Conservation (phyloP, 2,888 invertebrate species). For the Torymus auratus region DNA sequence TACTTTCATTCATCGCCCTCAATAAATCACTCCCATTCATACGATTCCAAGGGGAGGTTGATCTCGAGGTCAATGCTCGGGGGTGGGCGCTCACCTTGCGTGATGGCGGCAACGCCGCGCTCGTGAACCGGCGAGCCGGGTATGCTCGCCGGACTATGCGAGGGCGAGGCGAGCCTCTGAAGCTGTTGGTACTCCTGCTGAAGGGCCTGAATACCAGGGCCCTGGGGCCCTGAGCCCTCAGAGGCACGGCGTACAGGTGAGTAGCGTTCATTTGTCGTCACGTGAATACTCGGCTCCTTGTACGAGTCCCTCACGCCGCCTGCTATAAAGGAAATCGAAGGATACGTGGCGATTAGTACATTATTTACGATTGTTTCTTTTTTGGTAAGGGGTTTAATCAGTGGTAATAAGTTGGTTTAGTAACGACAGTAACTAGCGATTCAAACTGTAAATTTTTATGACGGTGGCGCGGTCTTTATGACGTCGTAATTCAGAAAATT, state of each 20-base stretch:
- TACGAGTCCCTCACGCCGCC: constrained; percentile 79
- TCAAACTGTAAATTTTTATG: no score
- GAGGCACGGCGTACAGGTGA: constrained; percentile 94
- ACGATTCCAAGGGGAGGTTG: no score
- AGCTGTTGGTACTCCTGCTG: constrained; percentile 89
- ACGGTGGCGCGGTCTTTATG: no score
- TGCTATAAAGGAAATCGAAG: constrained; percentile 34
- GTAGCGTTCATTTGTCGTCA: constrained; percentile 85
- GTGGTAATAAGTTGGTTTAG: no score
- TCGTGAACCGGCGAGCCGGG: constrained; percentile 75
- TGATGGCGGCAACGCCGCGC: constrained; percentile 78
- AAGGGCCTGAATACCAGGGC: constrained; percentile 81
- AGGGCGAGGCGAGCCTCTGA: constrained; percentile 79
- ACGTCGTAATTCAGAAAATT: no score
- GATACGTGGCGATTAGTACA: no score
- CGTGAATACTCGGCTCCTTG: constrained; percentile 79
- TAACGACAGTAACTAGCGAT: no score
- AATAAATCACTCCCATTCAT: no score
- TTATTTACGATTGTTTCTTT: no score
- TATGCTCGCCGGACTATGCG: constrained; percentile 75
- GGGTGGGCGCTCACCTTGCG: constrained; percentile 76
- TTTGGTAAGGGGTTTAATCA: no score
- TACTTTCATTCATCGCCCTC: no score
- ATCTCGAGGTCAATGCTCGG: no score
- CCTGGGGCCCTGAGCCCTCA: constrained; percentile 84